Evolutionary conservation across 2,888 invertebrate genomes (phyloP).

Genomic region (Entomobrya proxima): DNA sequence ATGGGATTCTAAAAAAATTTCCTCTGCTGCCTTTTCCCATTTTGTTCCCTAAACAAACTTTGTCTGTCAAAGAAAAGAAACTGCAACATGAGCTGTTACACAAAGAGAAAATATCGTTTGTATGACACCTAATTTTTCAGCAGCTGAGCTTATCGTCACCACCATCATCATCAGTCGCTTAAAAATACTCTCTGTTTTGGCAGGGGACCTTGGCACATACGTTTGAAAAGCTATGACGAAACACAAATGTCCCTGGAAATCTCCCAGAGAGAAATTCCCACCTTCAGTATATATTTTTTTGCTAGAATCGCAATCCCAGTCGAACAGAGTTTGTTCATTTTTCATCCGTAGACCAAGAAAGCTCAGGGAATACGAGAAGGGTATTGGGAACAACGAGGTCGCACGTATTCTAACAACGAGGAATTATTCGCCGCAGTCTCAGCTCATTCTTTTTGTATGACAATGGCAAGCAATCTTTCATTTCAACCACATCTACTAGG

Average conservation of each 20-base stretch:
- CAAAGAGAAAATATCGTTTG: neutral
- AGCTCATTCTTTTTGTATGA: neutral
- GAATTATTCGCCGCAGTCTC: neutral
- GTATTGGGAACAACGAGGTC: too few relatives aligned
- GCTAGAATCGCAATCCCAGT: too few relatives aligned
- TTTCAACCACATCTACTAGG: neutral
- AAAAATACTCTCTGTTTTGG: too few relatives aligned
- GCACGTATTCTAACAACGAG: too few relatives aligned
- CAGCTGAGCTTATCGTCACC: conserved; percentile 1
- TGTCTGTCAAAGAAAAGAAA: neutral
- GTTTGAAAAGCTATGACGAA: too few relatives aligned
- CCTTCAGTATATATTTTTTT: too few relatives aligned
- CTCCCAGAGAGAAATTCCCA: too few relatives aligned
- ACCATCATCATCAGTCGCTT: neutral
- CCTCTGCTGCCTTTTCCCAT: neutral
- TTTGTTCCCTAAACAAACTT: neutral
- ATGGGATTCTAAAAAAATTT: conserved; percentile 43
- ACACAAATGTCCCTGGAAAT: too few relatives aligned
- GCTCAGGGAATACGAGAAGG: too few relatives aligned
- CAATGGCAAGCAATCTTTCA: neutral
- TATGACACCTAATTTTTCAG: conserved; percentile 43
- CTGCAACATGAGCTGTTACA: neutral
- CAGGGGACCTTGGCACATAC: too few relatives aligned
- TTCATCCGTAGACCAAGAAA: too few relatives aligned
- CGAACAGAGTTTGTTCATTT: too few relatives aligned